Evolutionary conservation across 2,888 invertebrate species (phyloP).

Genomic region (Leptura quadrifasciata): DNA sequence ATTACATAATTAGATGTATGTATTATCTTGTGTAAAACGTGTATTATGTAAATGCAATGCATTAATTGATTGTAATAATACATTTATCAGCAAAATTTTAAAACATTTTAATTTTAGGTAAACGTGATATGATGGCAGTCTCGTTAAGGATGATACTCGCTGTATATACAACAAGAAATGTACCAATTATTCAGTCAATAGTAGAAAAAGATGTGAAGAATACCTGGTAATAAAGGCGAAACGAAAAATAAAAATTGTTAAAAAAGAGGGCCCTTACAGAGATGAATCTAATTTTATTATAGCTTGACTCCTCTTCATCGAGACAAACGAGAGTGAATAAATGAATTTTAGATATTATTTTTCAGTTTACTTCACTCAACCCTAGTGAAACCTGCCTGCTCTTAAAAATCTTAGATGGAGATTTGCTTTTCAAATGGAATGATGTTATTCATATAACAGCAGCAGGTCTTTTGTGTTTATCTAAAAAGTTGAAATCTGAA

Average conservation of each 20-base stretch:
- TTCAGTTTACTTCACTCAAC: conserved; percentile 13
- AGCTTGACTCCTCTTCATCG: not conserved
- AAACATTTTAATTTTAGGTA: too few species aligned
- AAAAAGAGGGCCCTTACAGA: not conserved
- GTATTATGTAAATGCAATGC: too few species aligned
- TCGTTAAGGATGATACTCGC: too few species aligned
- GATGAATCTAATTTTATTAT: not conserved
- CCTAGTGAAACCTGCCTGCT: conserved; percentile 18
- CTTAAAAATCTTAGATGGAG: conserved; percentile 41
- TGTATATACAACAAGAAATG: too few species aligned
- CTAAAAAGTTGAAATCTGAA: conserved; percentile 43
- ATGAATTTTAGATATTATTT: conserved; percentile 7
- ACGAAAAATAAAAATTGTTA: not conserved
- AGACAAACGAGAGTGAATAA: not conserved
- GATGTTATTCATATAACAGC: conserved; percentile 39
- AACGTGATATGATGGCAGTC: too few species aligned
- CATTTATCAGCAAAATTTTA: too few species aligned
- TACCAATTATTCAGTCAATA: not conserved
- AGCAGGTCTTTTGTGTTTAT: conserved; percentile 43
- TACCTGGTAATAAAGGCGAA: not conserved
- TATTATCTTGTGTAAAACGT: too few species aligned
- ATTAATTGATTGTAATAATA: too few species aligned
- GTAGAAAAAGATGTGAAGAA: not conserved
- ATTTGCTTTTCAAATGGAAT: conserved; percentile 43
- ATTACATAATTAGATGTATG: too few species aligned